A percentile compares a stretch with the other conserved stretches of the same genome.
phyloP scores from a whole-genome alignment of 2,113 vertebrate species.

The Urocynchramus pylzowi region DNA sequence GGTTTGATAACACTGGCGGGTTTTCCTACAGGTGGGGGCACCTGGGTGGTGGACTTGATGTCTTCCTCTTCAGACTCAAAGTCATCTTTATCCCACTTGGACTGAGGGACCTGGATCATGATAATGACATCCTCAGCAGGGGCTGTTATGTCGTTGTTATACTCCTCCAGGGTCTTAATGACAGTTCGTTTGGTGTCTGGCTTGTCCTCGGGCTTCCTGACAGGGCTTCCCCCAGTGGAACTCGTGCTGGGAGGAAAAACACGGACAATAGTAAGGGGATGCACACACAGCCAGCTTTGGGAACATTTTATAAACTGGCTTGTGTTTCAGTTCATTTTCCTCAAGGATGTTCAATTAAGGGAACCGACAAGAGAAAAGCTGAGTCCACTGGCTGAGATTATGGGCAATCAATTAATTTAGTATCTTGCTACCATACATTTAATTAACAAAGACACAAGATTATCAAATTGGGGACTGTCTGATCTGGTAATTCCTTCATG shows the following conservation, averaged over 20 bases:
- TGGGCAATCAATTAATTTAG: neutral
- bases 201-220: constrained; percentile 80
- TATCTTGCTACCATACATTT: neutral
- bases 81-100: constrained; percentile 88
- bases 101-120: constrained; percentile 84
- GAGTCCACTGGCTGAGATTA: neutral
- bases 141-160: constrained; percentile 78
- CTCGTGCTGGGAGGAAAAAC: constrained; percentile 72
- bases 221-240: constrained; percentile 83
- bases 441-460: constrained; percentile 23
- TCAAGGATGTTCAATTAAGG: neutral
- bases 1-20: constrained; percentile 69
- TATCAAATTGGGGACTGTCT: constrained; percentile 6
- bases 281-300: neutral
- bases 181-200: constrained; percentile 76
- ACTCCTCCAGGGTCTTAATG: constrained; percentile 85
- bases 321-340: neutral
- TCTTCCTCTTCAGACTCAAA: constrained; percentile 88
- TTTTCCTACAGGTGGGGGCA: constrained; percentile 53
- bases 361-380: neutral
- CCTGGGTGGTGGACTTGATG: constrained; percentile 64
- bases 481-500: constrained; percentile 28
- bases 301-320: neutral
- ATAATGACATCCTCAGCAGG: constrained; percentile 85
- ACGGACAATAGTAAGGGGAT: neutral